Base-by-base conservation (phyloP, 1,140 invertebrate genomes). In the Sarcophaga peregrina region DNA sequence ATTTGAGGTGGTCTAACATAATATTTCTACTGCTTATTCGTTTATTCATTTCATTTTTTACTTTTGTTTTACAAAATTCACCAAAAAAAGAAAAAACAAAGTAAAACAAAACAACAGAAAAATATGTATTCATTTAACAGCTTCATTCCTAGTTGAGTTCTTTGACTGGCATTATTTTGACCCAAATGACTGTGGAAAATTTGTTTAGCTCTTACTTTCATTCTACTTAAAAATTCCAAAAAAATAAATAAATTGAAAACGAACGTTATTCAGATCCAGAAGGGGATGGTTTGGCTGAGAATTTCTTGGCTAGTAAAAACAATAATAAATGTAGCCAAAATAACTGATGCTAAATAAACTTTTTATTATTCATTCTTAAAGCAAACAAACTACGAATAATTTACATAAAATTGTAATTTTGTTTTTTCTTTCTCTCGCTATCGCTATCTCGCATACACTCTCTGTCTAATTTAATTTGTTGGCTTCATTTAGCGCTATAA, bases 191-290 rank as follows among this genome's bases (percentile, higher is more conserved):
- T 15, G 15, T 58, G 54, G 15, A 58, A 58, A 58, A 58, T 58
- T 58, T 58, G 54, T 58, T 58, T 58, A 58, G 54, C 54, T 58
- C 54, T 58, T 58, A 58, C 54, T 58, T 58, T n/a, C 54, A 58
- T 58, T 58, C 54, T n/a, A 58, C n/a, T 58, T 58, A 58, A 11
- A 58, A 58, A 58, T 6, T 6, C 7, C 15, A 58, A 58, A n/a
- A 58, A 58, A 11, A 6, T 13, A 58, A 58, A 58, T n/a, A 58
- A 58, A 58, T 58, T 58, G 54, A 58, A 58, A 58, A 15, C 15
- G 54, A 3, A 58, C 15, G n/a, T n/a, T 58, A 58, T 13, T 15
- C 7, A 58, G 7, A 58, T n/a, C 9, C 9, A 58, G n/a, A 37
- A 37, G 4, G n/a, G n/a, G n/a, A 58, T 58, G 6, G n/a, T 58